Conservation (phyloP, 1,140 invertebrate genomes). For the Watersipora subatra region DNA sequence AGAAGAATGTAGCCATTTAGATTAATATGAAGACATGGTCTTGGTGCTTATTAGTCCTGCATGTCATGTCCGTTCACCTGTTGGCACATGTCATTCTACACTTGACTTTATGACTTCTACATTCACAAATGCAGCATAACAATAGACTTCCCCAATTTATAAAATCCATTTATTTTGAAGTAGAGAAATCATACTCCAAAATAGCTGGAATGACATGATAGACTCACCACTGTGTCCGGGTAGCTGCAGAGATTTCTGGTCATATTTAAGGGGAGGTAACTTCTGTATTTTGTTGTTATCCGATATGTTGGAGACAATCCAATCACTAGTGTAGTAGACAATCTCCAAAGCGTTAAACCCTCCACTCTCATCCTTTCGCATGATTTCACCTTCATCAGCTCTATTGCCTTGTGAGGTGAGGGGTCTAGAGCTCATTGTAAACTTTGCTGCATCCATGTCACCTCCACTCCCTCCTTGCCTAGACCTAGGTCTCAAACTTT, state of each 20-base stretch:
- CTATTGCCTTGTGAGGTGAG: neutral
- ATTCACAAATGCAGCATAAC: too few relatives aligned
- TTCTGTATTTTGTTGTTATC: slow-evolving; percentile 30
- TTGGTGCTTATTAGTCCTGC: too few relatives aligned
- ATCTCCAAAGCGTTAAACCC: neutral
- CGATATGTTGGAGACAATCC: neutral
- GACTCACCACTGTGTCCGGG: slow-evolving; percentile 20
- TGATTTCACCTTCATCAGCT: neutral
- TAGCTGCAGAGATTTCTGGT: slow-evolving; percentile 30
- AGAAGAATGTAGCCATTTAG: too few relatives aligned
- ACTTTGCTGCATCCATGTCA: neutral
- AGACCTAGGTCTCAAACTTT: neutral
- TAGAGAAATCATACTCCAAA: too few relatives aligned
- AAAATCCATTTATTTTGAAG: too few relatives aligned
- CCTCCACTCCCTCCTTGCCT: neutral
- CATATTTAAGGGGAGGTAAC: slow-evolving; percentile 27
- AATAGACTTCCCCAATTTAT: too few relatives aligned
- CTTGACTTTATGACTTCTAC: too few relatives aligned
- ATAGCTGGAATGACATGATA: too few relatives aligned
- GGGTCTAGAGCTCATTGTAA: neutral
- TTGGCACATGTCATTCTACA: too few relatives aligned
- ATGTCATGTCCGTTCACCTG: too few relatives aligned
- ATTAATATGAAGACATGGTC: too few relatives aligned
- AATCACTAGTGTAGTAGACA: neutral
- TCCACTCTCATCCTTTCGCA: neutral